phyloP scores from a whole-genome alignment of 2,113 vertebrate genomes.

The Hippotragus niger region DNA sequence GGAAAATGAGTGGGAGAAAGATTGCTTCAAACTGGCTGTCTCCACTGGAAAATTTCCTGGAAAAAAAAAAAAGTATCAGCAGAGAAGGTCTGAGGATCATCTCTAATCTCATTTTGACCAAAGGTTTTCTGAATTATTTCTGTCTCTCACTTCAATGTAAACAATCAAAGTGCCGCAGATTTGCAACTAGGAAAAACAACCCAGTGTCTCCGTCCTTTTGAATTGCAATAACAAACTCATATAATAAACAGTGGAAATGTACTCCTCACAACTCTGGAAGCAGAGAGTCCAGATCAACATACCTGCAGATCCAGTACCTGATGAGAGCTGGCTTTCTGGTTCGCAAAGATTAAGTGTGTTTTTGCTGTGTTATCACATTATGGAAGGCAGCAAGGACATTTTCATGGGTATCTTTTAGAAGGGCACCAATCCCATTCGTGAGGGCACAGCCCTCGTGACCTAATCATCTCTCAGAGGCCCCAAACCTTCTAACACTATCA shows the following conservation, averaged over 20 bases:
- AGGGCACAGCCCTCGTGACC: background rate
- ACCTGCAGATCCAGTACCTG: background rate
- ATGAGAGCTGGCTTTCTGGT: background rate
- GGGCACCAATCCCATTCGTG: background rate
- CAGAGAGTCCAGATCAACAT: background rate
- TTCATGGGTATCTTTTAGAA: background rate
- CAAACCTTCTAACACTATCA: background rate
- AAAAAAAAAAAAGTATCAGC: background rate
- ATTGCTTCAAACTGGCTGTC: background rate
- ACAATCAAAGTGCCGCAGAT: background rate
- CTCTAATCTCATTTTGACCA: background rate
- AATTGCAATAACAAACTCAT: background rate
- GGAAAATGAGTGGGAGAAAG: background rate
- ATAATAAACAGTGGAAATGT: background rate
- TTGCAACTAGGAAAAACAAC: background rate
- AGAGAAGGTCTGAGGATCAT: background rate
- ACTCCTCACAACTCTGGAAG: background rate
- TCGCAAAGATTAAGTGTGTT: background rate
- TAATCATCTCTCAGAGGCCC: background rate
- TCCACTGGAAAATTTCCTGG: background rate
- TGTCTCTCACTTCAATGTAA: background rate
- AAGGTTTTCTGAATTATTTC: background rate
- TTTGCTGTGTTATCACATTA: background rate
- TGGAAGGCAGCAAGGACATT: background rate
- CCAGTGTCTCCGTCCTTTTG: background rate